A percentile compares a stretch with the other conserved stretches of the same genome.
phyloP scores from a whole-genome alignment of 2,797 vertebrate genomes.

The Myotis myotis region DNA sequence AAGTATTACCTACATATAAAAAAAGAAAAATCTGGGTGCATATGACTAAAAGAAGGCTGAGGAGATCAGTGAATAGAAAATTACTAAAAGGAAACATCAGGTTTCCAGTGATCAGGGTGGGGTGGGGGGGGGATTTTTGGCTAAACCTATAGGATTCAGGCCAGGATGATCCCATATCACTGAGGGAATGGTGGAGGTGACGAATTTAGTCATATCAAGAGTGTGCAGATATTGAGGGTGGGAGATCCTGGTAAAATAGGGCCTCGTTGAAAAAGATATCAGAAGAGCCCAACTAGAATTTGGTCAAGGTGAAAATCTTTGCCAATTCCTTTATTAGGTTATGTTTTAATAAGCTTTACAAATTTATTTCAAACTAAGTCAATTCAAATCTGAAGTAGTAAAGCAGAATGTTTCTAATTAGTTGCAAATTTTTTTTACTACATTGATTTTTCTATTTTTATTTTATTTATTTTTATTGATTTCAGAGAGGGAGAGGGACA shows the following conservation, averaged over 20 bases:
- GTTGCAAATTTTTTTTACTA: no score
- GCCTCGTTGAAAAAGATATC: background rate
- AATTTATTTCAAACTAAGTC: background rate
- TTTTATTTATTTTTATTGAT: no score
- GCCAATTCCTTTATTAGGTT: background rate
- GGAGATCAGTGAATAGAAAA: background rate
- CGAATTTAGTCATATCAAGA: background rate
- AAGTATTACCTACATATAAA: slow-evolving; percentile 43
- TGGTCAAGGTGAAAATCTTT: no score
- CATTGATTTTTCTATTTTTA: no score
- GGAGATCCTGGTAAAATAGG: background rate
- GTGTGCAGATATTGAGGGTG: background rate
- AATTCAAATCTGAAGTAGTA: background rate
- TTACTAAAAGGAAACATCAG: background rate
- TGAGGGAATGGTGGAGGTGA: background rate
- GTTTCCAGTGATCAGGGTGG: background rate
- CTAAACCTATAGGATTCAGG: background rate
- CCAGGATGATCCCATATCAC: background rate
- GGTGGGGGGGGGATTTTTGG: background rate
- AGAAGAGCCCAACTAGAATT: background rate
- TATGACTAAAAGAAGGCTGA: background rate
- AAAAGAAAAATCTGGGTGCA: background rate
- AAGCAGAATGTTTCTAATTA: background rate
- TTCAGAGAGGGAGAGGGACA: no score
- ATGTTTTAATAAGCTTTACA: background rate